Percentiles rank a stretch among this genome's conserved stretches.
phyloP scores from a whole-genome alignment of 2,113 vertebrate species.

The Chaenocephalus aceratus region DNA sequence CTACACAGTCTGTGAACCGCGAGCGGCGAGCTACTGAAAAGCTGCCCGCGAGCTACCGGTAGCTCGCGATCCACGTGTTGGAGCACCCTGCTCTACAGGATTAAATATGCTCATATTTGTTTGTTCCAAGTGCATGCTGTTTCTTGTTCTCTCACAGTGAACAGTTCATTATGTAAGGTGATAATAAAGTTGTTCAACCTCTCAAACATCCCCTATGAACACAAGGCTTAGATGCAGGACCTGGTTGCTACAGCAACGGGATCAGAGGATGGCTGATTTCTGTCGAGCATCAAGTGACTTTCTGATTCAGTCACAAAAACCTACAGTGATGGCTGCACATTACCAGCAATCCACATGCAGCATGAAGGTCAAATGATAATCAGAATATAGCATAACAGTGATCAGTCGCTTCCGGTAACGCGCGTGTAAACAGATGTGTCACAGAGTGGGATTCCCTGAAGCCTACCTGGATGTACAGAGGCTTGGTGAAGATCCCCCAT shows the following conservation, averaged over 20 bases:
- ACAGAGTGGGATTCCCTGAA: conserved; percentile 28
- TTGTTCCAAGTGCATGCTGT: neutral
- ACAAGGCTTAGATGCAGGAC: conserved; percentile 38
- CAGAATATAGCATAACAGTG: neutral
- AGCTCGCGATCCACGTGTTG: too few species aligned
- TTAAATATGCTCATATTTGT: neutral
- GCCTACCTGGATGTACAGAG: conserved; percentile 90
- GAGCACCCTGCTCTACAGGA: neutral
- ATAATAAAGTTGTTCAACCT: conserved; percentile 38
- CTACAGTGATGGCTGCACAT: neutral
- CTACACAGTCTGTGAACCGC: too few species aligned
- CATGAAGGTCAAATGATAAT: neutral
- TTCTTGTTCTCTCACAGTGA: neutral
- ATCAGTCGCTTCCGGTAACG: neutral
- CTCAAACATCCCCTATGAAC: conserved; percentile 1
- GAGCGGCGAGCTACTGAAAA: too few species aligned
- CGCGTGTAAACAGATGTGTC: too few species aligned
- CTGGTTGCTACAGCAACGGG: conserved; percentile 74
- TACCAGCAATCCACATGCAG: neutral
- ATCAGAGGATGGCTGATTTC: conserved; percentile 52
- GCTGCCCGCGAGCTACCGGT: too few species aligned
- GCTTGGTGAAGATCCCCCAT: conserved; percentile 88
- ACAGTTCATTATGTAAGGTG: neutral
- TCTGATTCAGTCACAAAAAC: conserved; percentile 36
- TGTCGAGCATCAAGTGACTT: conserved; percentile 70